phyloP scores from a whole-genome alignment of 2,113 vertebrate genomes.

The Myocastor coypus region DNA sequence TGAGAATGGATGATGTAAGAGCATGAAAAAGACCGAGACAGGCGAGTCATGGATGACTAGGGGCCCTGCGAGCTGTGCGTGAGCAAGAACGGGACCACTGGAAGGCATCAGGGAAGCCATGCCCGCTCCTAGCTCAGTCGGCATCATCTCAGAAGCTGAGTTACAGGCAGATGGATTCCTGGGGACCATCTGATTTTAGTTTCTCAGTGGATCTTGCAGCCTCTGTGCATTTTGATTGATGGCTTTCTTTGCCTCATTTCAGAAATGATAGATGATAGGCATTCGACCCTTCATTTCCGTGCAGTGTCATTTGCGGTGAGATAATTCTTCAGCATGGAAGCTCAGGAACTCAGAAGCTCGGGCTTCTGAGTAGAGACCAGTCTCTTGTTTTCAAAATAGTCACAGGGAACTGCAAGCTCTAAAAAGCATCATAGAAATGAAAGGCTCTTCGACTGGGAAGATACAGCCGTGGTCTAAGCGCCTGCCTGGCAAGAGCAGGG shows the following conservation, averaged over 20 bases:
- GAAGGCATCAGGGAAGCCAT: background rate
- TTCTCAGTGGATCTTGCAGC: background rate
- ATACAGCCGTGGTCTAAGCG: too few species aligned
- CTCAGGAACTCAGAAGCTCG: background rate
- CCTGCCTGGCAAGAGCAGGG: too few species aligned
- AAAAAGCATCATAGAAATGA: background rate
- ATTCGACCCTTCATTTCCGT: background rate
- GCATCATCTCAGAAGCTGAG: background rate
- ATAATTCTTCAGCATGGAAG: fast-evolving
- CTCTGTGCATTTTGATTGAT: background rate
- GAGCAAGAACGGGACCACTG: background rate
- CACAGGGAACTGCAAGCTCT: background rate
- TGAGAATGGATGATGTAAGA: background rate
- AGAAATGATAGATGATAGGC: background rate
- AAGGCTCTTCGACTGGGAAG: background rate
- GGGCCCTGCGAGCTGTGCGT: background rate
- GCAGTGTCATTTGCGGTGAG: background rate
- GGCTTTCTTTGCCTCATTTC: background rate
- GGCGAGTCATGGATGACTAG: background rate
- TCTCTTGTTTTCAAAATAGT: conserved; percentile 2
- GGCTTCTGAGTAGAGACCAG: background rate
- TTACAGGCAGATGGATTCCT: background rate
- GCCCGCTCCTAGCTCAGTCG: background rate
- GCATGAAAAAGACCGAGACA: background rate
- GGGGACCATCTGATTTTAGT: background rate